These are phyloP conservation scores for Papio anubis DNA, from an alignment of 2,113 vertebrate species.

Conservation along the genomic window DNA sequence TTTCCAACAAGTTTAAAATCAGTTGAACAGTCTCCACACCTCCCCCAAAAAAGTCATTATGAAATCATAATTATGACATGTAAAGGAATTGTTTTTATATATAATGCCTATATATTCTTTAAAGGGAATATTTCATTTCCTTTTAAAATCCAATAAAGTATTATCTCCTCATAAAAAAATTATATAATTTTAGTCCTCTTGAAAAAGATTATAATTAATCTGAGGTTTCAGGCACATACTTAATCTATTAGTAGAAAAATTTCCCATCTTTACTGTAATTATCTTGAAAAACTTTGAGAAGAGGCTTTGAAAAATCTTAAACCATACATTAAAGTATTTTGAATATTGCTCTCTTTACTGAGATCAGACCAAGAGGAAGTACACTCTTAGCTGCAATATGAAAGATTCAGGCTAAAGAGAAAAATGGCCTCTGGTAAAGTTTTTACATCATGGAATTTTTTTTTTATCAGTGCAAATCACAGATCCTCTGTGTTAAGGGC, in stretches of 20 bases:
- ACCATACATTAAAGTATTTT: slow-evolving; percentile 44
- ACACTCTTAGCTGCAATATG: not conserved
- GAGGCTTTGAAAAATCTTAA: not conserved
- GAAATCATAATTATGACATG: not conserved
- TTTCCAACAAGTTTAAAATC: slow-evolving; percentile 26
- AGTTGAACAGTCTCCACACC: not conserved
- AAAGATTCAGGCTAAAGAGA: not conserved
- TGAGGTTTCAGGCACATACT: slow-evolving; percentile 70
- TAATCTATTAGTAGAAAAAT: slow-evolving; percentile 71
- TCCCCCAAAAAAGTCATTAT: not conserved
- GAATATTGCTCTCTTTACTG: not conserved
- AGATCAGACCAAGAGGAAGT: not conserved
- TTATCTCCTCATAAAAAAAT: slow-evolving; percentile 68
- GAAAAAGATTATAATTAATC: slow-evolving; percentile 74
- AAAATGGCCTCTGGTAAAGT: not conserved
- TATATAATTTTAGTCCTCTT: slow-evolving; percentile 58
- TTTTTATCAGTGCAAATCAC: slow-evolving; percentile 32
- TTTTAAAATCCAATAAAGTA: slow-evolving; percentile 64
- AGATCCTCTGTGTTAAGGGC: slow-evolving; percentile 39
- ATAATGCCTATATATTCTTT: slow-evolving; percentile 49
- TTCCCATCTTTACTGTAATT: slow-evolving; percentile 64
- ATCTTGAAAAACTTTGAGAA: not conserved
- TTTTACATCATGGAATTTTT: slow-evolving; percentile 16
- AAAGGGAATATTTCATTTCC: slow-evolving; percentile 35
- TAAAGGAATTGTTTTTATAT: slow-evolving; percentile 5